phyloP scores from a whole-genome alignment of 2,797 vertebrate species.

The Linurgus olivaceus region DNA sequence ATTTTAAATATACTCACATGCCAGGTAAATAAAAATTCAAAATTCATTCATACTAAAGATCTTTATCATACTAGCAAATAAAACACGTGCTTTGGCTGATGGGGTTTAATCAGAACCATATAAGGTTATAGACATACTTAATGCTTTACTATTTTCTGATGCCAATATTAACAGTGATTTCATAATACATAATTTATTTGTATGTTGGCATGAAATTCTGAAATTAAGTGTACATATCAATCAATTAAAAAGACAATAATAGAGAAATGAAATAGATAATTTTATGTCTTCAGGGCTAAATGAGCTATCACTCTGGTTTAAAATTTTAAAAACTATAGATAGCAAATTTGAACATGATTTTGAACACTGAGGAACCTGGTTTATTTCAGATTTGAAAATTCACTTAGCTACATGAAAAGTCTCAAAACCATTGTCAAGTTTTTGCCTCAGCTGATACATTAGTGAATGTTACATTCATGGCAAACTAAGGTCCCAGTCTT shows the following conservation, averaged over 20 bases:
- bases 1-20: not conserved
- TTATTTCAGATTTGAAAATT: not conserved
- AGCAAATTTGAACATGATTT: not conserved
- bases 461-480: not conserved
- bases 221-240: not conserved
- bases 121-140: not conserved
- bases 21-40: not conserved
- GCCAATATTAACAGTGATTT: not conserved
- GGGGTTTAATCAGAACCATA: not conserved
- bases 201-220: not conserved
- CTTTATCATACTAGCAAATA: not conserved
- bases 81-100: not conserved
- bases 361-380: not conserved
- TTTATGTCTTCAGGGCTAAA: not conserved
- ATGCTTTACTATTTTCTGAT: not conserved
- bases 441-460: not conserved
- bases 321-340: not conserved
- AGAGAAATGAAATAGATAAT: not conserved
- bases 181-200: not conserved
- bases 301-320: not conserved
- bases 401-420: not conserved
- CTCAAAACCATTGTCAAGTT: not conserved
- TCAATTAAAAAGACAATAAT: not conserved
- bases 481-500: not conserved
- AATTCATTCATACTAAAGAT: not conserved